phyloP scores from a whole-genome alignment of 2,888 invertebrate species.

The Scelioninae gen. 2 region DNA sequence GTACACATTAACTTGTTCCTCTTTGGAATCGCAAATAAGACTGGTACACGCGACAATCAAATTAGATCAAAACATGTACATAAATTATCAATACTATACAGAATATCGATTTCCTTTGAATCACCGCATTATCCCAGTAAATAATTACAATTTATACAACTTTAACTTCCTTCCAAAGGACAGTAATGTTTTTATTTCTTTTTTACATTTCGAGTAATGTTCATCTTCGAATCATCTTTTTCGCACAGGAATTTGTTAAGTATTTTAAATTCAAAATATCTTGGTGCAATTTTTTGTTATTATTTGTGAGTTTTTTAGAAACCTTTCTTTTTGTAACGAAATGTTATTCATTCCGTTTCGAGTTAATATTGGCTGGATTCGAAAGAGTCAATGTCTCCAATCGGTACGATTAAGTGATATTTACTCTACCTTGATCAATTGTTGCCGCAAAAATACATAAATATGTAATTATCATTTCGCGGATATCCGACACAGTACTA shows the following conservation, averaged over 20 bases:
- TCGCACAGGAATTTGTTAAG: no score
- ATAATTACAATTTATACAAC: conserved; percentile 33
- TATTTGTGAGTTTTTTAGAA: no score
- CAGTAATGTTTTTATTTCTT: conserved; percentile 18
- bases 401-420: neutral
- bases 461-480: neutral
- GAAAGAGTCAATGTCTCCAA: no score
- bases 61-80: conserved; percentile 33
- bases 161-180: conserved; percentile 12
- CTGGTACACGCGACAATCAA: conserved; percentile 30
- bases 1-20: conserved; percentile 31
- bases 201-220: conserved; percentile 7
- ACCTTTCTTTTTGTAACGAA: no score
- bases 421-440: neutral
- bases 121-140: conserved; percentile 15
- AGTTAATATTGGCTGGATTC: no score
- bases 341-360: no score
- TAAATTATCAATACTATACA: conserved; percentile 27
- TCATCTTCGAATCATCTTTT: no score
- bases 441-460: neutral
- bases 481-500: no score
- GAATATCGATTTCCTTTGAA: conserved; percentile 30
- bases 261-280: no score
- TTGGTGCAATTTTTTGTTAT: neutral
- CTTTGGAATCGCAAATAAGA: conserved; percentile 50